Conservation (phyloP, 2,113 vertebrate species). For the human region DNA sequence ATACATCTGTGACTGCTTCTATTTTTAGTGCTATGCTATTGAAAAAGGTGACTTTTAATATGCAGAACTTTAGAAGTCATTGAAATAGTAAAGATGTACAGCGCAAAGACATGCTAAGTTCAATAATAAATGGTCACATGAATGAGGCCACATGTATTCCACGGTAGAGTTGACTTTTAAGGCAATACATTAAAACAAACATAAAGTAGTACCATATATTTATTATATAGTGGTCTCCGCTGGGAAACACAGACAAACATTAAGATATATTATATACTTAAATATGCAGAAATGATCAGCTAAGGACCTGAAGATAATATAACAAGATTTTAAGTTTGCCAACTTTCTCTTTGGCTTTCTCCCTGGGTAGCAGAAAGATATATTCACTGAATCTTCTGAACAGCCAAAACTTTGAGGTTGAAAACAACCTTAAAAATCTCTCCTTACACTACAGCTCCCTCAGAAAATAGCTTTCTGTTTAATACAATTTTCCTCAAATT, state of each 20-base stretch:
- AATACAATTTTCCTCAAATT: constrained; percentile 26
- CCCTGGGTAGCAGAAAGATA: neutral
- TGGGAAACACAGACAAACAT: neutral
- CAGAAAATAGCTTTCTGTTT: constrained; percentile 10
- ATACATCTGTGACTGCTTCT: constrained; percentile 54
- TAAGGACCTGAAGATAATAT: neutral
- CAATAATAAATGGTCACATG: neutral
- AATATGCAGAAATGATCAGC: neutral
- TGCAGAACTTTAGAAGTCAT: neutral
- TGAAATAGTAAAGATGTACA: neutral
- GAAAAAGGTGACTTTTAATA: constrained; percentile 28
- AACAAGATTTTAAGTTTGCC: neutral
- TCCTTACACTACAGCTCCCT: neutral
- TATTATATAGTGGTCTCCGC: neutral
- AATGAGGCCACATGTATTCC: neutral
- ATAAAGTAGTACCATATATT: neutral
- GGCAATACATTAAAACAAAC: neutral
- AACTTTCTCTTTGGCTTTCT: neutral
- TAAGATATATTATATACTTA: neutral
- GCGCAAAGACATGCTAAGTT: neutral
- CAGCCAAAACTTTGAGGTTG: neutral
- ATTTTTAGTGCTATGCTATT: constrained; percentile 74
- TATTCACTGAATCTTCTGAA: neutral
- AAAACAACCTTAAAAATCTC: neutral
- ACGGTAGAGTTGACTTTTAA: neutral